Evolutionary conservation across 1,140 invertebrate genomes (phyloP), one percentile per base, ranked within the genome.

Genomic region (Drosophila asahinai): DNA sequence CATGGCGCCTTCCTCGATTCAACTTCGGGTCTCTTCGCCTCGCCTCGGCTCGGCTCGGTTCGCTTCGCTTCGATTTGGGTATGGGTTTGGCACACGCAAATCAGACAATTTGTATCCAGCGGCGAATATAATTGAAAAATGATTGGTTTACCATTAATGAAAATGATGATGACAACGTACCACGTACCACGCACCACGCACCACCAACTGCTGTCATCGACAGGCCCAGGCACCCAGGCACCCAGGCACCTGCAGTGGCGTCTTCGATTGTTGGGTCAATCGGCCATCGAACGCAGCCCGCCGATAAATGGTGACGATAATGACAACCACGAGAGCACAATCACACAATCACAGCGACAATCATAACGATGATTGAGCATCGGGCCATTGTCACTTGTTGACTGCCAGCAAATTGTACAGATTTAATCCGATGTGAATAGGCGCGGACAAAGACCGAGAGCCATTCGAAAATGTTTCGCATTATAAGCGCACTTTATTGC

Each of bases 61-160:
- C 36, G 40, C 51, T 25, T 30, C 11, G 33, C 25, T 51, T 49
- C 9, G 33, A 9, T 36, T 11, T 36, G 33, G 33, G 33, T 12
- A 36, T 67, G 55, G 55, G 57, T 40, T 59, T 62, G 57, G 71
- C 52, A 77, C 64, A 77, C 81, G 80, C 81, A 91, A 91, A 91
- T 87, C 89, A 91, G 89, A 91, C 87, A 91, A 91, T 91, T 91
- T 91, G 83, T 91, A 91, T 90, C 90, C 90, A 90, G 90, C 90
- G 77, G 90, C 72, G 90, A 86, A 80, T 81, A 83, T 92, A 92
- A 92, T 92, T 92, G 90, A 92, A 92, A 92, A 92, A 92, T 92
- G 91, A 92, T 92, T 83, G 84, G 91, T 84, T 91, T 91, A 77
- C 86, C 86, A 82, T 91, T 81, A 90, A 90, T 89, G 86, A 90